Conservation (phyloP, 2,888 invertebrate genomes). For the Flexamia atlantica region DNA sequence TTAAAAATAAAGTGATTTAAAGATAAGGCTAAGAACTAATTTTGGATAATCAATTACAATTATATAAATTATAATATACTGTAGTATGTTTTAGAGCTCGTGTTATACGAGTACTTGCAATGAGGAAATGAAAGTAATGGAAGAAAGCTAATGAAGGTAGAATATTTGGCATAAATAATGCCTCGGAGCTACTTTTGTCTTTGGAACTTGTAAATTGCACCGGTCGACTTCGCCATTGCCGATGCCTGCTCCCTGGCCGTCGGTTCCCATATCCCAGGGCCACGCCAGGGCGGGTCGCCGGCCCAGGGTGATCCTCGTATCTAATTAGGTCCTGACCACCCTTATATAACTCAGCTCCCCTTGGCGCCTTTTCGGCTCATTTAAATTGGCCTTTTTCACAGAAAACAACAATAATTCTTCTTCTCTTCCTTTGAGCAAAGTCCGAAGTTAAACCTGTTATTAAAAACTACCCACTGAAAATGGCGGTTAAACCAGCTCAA, state of each 20-base stretch:
- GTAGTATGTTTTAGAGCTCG: no score
- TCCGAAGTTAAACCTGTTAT: conserved; percentile 46
- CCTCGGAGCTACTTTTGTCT: no score
- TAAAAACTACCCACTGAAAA: conserved; percentile 1
- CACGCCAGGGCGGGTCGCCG: conserved; percentile 70
- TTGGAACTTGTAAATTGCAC: no score
- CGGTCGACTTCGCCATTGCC: no score
- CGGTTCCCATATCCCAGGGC: background rate
- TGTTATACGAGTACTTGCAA: no score
- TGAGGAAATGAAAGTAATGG: no score
- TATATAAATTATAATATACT: no score
- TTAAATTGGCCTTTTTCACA: conserved; percentile 50
- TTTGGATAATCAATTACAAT: no score
- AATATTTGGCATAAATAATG: no score
- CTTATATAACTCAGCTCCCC: conserved; percentile 53
- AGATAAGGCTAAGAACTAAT: no score
- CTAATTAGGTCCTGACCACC: conserved; percentile 36
- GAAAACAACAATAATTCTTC: conserved; percentile 53
- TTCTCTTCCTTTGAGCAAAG: conserved; percentile 30
- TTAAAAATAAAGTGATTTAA: no score
- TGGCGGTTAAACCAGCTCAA: conserved; percentile 38
- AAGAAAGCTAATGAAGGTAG: no score
- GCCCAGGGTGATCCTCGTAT: conserved; percentile 69
- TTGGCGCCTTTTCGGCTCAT: conserved; percentile 22
- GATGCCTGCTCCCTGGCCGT: background rate